These are phyloP conservation scores for Acromyrmex echinatior DNA, from an alignment of 1,140 invertebrate genomes.

Conservation along the genomic window DNA sequence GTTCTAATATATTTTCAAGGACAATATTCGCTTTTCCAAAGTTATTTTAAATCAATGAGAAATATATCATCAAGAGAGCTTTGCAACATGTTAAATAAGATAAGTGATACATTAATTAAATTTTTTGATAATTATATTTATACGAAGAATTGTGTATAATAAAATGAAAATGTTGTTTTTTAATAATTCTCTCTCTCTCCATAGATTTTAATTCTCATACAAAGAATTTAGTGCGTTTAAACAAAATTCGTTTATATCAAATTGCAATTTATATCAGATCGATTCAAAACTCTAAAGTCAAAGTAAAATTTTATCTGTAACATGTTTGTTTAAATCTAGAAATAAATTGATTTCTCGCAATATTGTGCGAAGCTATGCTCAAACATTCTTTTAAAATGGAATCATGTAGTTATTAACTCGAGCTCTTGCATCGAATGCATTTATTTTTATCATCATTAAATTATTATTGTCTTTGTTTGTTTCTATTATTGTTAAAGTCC, in stretches of 20 bases:
- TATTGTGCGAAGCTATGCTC: background rate
- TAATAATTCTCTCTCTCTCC: background rate
- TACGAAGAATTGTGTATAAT: background rate
- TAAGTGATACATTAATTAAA: constrained; percentile 4
- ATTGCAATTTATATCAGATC: background rate
- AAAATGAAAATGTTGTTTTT: background rate
- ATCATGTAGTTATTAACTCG: background rate
- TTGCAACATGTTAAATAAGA: background rate
- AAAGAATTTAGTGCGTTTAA: background rate
- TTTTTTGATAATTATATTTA: background rate
- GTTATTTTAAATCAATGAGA: background rate
- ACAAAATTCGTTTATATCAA: background rate
- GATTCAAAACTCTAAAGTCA: background rate
- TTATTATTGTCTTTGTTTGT: background rate
- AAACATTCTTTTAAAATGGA: background rate
- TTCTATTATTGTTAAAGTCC: background rate
- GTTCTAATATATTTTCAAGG: background rate
- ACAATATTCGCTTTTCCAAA: background rate
- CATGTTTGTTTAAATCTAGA: background rate
- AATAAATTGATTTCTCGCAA: background rate
- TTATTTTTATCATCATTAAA: constrained; percentile 3
- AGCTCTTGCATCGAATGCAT: background rate
- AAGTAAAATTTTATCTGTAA: background rate
- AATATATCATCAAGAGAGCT: background rate
- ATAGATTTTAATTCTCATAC: background rate